Conservation (phyloP, 2,113 vertebrate genomes). For the Myotis yumanensis region DNA sequence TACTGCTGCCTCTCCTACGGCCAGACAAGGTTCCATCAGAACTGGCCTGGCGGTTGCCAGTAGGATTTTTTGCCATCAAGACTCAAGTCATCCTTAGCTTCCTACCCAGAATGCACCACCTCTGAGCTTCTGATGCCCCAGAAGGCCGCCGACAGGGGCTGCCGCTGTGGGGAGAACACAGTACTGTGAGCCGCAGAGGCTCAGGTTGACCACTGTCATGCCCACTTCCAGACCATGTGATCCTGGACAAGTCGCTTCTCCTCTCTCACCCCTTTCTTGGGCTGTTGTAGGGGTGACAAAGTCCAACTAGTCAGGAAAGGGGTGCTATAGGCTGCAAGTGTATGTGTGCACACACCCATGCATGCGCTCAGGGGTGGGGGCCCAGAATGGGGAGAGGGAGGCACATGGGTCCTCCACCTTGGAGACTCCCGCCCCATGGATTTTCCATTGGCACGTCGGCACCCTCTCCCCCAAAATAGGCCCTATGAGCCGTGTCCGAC, state of each 20-base stretch:
- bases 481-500: slow-evolving; percentile 85
- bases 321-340: background rate
- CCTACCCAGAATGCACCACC: background rate
- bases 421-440: slow-evolving; percentile 66
- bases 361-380: background rate
- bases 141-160: background rate
- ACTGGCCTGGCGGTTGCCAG: background rate
- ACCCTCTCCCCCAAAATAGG: slow-evolving; percentile 90
- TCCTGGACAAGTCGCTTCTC: background rate
- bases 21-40: background rate
- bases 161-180: background rate
- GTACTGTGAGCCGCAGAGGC: background rate
- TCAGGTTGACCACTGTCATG: background rate
- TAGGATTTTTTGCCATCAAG: background rate
- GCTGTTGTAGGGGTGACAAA: background rate
- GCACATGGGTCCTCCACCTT: slow-evolving; percentile 2
- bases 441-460: slow-evolving; percentile 86
- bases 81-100: background rate
- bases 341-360: background rate
- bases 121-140: background rate
- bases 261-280: background rate
- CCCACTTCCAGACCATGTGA: background rate
- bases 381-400: background rate
- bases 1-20: background rate
- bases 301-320: background rate